These are phyloP conservation scores for Phyllotreta cruciferae DNA, from an alignment of 2,888 invertebrate genomes.

Conservation along the genomic window DNA sequence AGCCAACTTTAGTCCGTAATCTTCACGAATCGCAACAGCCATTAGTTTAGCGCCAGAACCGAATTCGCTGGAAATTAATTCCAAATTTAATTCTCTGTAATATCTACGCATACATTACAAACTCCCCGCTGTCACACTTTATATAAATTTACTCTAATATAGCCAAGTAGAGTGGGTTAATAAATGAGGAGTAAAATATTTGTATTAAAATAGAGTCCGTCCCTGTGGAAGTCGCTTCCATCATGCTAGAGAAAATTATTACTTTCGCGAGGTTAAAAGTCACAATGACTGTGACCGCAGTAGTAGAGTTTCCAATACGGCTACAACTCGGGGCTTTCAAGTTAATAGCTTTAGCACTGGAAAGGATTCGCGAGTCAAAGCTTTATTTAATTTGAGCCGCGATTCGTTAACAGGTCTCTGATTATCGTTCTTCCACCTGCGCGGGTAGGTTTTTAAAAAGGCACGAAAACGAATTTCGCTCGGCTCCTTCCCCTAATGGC, in stretches of 20 bases:
- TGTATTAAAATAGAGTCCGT: not conserved
- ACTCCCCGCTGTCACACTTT: no score
- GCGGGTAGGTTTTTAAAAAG: not conserved
- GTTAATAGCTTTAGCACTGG: constrained; percentile 30
- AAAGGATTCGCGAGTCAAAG: constrained; percentile 27
- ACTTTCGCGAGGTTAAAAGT: constrained; percentile 25
- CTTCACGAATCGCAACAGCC: not conserved
- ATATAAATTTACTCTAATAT: no score
- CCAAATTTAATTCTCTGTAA: no score
- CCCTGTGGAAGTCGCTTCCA: constrained; percentile 3
- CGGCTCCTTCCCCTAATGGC: no score
- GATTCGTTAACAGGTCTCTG: constrained; percentile 21
- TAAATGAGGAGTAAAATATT: no score
- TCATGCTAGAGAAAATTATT: constrained; percentile 5
- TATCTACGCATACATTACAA: no score
- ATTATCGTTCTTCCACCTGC: constrained; percentile 17
- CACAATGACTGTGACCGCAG: constrained; percentile 31
- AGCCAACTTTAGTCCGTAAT: constrained; percentile 1
- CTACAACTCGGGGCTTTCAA: constrained; percentile 24
- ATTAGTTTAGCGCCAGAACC: constrained; percentile 1
- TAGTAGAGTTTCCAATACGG: constrained; percentile 26
- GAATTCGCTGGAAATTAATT: not conserved
- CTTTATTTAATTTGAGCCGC: constrained; percentile 30
- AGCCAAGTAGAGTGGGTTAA: no score
- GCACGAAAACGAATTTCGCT: not conserved